Base-by-base conservation (phyloP, 1,140 invertebrate genomes). In the Caenorhabditis latens region DNA sequence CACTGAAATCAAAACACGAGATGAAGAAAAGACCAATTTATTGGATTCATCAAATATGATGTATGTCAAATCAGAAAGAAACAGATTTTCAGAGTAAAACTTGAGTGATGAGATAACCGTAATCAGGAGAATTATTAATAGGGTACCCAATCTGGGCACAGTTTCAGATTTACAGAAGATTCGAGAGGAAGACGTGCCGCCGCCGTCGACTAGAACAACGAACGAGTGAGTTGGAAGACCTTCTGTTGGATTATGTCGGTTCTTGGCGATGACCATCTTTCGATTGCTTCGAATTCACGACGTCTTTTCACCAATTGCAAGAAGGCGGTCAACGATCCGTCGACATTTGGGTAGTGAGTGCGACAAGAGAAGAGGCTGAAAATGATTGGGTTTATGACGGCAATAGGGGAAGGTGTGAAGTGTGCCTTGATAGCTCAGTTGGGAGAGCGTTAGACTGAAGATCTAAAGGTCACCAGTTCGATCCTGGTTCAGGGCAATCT, bases 391-490 rank as follows among this genome's bases (percentile, higher is more conserved):
- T 24, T 79, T 50, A 50, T 79, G 11, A 13, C 0, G 43, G 40
- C 40, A 3, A 21, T 9, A 8, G 19, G n/a, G 8, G n/a, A 21
- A 2, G 11, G 19, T 2, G 43, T 4, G 8, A 24, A 24, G n/a
- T 79, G 71, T 84, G 87, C 87, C 87, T 82, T 84, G 87, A 88
- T 88, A 88, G 88, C 88, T 89, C 88, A 89, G 88, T 89, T 90
- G 89, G 89, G 88, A 93, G 92, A 93, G 93, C 93, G 93, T 93
- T 93, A 92, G 93, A 93, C 93, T 93, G 93, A 93, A 93, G 92
- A 93, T 93, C 93, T 92, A 93, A 92, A 93, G 92, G 93, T 93
- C 93, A 90, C 93, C 90, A 92, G 93, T 93, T 93, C 93, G 93
- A 93, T 91, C 92, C 93, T 83, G 71, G 71, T 79, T 79, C 71